Conservation (phyloP, 2,888 invertebrate species). For the Penaeus monodon region DNA sequence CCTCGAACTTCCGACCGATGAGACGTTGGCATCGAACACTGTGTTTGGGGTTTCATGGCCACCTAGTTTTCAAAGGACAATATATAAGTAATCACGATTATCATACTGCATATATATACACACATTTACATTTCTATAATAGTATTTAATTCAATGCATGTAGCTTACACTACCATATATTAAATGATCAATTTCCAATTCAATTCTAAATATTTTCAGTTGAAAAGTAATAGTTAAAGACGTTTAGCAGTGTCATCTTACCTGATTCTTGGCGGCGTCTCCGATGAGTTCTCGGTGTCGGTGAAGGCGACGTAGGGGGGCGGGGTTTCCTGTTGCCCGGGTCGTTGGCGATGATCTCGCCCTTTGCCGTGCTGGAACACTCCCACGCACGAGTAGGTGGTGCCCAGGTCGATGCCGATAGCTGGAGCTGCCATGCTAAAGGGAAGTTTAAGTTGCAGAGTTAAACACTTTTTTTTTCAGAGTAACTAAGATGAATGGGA, state of each 20-base stretch:
- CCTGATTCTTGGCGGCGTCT: constrained; percentile 69
- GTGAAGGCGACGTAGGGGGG: constrained; percentile 70
- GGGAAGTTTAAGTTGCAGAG: too few species aligned
- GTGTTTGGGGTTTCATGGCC: constrained; percentile 73
- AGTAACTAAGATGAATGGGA: too few species aligned
- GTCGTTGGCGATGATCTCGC: constrained; percentile 51
- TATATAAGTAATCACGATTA: too few species aligned
- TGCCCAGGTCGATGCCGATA: constrained; percentile 72
- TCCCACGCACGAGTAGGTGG: constrained; percentile 70
- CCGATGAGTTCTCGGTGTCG: constrained; percentile 69
- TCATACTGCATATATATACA: too few species aligned
- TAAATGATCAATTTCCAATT: too few species aligned
- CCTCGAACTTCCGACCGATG: constrained; percentile 72
- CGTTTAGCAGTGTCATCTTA: constrained; percentile 29
- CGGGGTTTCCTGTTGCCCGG: constrained; percentile 69
- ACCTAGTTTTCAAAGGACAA: not conserved
- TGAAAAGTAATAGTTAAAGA: too few species aligned
- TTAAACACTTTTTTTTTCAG: too few species aligned
- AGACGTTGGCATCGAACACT: constrained; percentile 70
- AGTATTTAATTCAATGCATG: too few species aligned
- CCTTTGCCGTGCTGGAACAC: constrained; percentile 40
- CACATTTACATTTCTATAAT: too few species aligned
- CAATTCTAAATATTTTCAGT: too few species aligned
- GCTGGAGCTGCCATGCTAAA: constrained; percentile 67
- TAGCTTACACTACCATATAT: too few species aligned